phyloP scores from a whole-genome alignment of 2,888 invertebrate species.

The Caenorhabditis afra region DNA sequence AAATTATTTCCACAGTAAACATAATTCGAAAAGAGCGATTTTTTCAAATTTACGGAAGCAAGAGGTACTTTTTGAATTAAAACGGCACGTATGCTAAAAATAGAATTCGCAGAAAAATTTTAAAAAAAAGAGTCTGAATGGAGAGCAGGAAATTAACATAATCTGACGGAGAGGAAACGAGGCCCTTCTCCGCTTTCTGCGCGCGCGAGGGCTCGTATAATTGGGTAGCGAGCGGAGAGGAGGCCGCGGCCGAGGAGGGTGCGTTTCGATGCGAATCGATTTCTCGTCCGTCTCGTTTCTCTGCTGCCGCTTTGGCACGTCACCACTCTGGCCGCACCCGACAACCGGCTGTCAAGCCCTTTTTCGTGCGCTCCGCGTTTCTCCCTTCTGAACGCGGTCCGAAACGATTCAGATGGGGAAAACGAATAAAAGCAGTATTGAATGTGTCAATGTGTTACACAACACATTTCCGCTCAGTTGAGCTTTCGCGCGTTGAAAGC shows the following conservation, averaged over 20 bases:
- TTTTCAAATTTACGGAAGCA: too few relatives aligned
- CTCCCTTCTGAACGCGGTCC: neutral
- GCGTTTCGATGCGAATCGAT: constrained; percentile 28
- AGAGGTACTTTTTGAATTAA: too few relatives aligned
- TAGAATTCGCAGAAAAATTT: neutral
- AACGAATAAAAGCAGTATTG: too few relatives aligned
- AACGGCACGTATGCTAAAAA: too few relatives aligned
- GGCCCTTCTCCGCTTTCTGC: too few relatives aligned
- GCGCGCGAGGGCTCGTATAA: neutral
- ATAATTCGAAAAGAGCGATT: too few relatives aligned
- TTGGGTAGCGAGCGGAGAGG: too few relatives aligned
- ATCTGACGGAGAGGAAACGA: neutral
- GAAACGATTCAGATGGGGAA: neutral
- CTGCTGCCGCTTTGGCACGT: constrained; percentile 32
- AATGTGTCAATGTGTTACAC: too few relatives aligned
- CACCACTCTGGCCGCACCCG: constrained; percentile 13
- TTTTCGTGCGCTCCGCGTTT: neutral
- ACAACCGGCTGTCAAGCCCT: constrained; percentile 43
- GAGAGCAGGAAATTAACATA: constrained; percentile 5
- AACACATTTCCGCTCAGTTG: too few relatives aligned
- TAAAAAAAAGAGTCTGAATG: too few relatives aligned
- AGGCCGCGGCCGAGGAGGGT: constrained; percentile 45
- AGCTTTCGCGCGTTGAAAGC: too few relatives aligned
- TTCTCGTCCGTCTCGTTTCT: constrained; percentile 35
- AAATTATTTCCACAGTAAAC: too few relatives aligned